Evolutionary conservation across 2,888 invertebrate species (phyloP).

Genomic region (Caenorhabditis sp.): DNA sequence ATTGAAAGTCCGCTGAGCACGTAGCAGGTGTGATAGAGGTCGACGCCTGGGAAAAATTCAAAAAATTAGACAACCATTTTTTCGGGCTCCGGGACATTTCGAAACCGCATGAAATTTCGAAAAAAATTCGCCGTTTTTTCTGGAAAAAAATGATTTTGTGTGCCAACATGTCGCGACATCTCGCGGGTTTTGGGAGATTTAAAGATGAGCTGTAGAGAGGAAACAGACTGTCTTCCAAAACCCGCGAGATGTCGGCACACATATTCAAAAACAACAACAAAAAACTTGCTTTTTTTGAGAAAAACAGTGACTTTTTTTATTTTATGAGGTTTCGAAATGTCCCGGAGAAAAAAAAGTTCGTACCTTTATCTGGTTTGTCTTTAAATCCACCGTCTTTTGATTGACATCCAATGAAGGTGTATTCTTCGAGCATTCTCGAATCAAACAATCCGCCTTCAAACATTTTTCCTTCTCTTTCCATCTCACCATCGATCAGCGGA

Average conservation of each 20-base stretch:
- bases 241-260: no score
- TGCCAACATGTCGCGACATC: no score
- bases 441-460: slow-evolving; percentile 44
- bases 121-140: no score
- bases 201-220: no score
- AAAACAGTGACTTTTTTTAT: no score
- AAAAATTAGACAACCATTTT: slow-evolving; percentile 73
- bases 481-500: slow-evolving; percentile 71
- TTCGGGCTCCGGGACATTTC: not conserved
- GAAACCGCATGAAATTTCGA: no score
- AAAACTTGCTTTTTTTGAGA: no score
- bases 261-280: not conserved
- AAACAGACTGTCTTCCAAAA: not conserved
- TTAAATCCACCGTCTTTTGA: slow-evolving; percentile 81
- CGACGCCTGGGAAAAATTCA: slow-evolving; percentile 78
- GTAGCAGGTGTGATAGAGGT: slow-evolving; percentile 97
- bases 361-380: slow-evolving; percentile 90
- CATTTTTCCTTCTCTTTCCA: slow-evolving; percentile 30
- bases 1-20: slow-evolving; percentile 91
- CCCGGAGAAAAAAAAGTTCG: no score
- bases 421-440: slow-evolving; percentile 83
- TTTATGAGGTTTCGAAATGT: no score
- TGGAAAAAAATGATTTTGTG: not conserved
- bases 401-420: slow-evolving; percentile 91
- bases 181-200: no score